Evolutionary conservation across 2,113 vertebrate species (phyloP).

Genomic region (Stigmatopora argus): DNA sequence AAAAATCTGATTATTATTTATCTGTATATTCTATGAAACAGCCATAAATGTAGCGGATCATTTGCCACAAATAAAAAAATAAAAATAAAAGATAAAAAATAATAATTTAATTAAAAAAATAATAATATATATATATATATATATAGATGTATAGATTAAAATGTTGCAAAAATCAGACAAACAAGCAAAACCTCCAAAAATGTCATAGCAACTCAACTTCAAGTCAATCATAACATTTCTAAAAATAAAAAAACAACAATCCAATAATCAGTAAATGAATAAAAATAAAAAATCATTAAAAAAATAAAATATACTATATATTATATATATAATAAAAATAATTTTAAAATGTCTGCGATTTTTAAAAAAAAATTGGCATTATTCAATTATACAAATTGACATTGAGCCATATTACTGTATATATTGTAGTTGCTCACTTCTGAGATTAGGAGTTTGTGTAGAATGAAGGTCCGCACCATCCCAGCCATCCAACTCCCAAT

Average conservation of each 20-base stretch:
- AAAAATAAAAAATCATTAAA: too few species aligned
- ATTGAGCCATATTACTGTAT: conserved; percentile 28
- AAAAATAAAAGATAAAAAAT: too few species aligned
- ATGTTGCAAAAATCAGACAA: neutral
- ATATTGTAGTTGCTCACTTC: conserved; percentile 18
- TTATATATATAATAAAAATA: too few species aligned
- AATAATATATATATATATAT: too few species aligned
- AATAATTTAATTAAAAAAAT: too few species aligned
- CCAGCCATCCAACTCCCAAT: conserved; percentile 49
- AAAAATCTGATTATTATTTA: conserved; percentile 10
- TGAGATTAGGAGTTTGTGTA: neutral
- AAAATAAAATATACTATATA: too few species aligned
- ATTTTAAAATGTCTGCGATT: neutral
- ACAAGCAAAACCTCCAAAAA: neutral
- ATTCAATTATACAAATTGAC: conserved; percentile 6
- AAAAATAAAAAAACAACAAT: too few species aligned
- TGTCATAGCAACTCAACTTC: conserved; percentile 5
- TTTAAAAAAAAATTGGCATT: neutral
- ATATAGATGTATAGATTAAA: neutral
- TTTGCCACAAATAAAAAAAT: too few species aligned
- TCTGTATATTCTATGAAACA: too few species aligned
- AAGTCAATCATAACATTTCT: neutral
- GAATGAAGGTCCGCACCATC: conserved; percentile 46
- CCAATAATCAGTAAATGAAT: too few species aligned
- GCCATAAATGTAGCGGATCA: too few species aligned